Evolutionary conservation across 2,113 vertebrate genomes (phyloP), one percentile per base, ranked within the genome.

Genomic region (Osmerus mordax): DNA sequence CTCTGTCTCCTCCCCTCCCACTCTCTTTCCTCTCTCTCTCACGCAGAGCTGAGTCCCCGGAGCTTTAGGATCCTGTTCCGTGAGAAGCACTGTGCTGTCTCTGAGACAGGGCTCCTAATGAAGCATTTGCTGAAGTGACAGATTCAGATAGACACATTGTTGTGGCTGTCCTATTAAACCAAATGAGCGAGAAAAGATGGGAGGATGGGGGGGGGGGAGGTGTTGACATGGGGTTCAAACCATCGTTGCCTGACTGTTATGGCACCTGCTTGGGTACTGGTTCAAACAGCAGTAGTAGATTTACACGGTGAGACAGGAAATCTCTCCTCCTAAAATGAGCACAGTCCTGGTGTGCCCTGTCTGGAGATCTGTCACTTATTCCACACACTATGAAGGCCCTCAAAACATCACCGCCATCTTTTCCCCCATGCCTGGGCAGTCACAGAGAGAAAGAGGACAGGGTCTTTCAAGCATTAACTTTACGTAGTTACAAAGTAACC

Each of bases 381-480:
- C 69, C 70, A 65, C 79, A 62, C 78, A 64, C 80, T 75, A 83
- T 12, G 41, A 12, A 47, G 41, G 41, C 75, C 67, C 72, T 80
- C 25, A 28, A 28, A 28, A 74, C 21, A 67, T 12, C 70, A 68
- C 70, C 68, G 32, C 32, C 32, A 36, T 36, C 65, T 71, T 67
- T 56, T 58, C 77, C 12, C 51, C 29, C 72, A 83, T 81, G 76
- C 79, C 81, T 75, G 78, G 79, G 79, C 76, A 83, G 83, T 72
- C 83, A 65, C 70, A 71, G 32, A 23, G 60, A 60, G 23, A 25
- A 70, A 84, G 84, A 85, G 72, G 78, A 84, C 72, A 68, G 67
- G 71, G 70, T 74, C 85, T 84, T 77, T 85, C 85, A 89, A 90
- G 87, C 91, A 89, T 91, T 87, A 87, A 89, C 80, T 87, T 86